Conservation (phyloP, 2,113 vertebrate genomes). For the Tonatia bakeri region DNA sequence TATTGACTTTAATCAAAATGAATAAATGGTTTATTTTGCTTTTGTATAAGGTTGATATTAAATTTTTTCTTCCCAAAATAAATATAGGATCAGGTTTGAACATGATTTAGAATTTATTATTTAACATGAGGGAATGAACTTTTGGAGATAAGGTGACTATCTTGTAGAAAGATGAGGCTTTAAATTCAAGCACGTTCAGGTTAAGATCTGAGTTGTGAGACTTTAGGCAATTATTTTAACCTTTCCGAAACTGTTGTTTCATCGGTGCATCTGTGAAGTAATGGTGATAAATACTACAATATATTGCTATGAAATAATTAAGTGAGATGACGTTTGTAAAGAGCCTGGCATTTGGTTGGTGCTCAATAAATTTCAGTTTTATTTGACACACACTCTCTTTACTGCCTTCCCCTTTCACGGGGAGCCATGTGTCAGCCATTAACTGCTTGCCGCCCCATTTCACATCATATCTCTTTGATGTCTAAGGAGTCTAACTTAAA, state of each 20-base stretch:
- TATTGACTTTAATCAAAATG: background rate
- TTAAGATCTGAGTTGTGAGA: background rate
- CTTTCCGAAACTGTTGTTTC: background rate
- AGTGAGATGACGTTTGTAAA: background rate
- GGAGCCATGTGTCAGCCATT: background rate
- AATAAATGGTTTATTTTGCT: background rate
- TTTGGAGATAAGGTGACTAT: background rate
- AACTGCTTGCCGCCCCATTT: background rate
- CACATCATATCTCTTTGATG: background rate
- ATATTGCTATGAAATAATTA: background rate
- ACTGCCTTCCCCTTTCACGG: background rate
- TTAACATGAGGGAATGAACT: background rate
- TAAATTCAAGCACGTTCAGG: background rate
- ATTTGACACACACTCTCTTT: background rate
- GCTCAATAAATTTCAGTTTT: conserved; percentile 10
- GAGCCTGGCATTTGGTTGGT: background rate
- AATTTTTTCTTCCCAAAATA: background rate
- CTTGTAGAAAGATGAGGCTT: background rate
- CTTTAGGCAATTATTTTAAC: background rate
- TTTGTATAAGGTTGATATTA: background rate
- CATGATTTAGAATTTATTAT: background rate
- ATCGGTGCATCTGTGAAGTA: background rate
- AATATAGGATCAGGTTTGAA: background rate
- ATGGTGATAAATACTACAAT: background rate
- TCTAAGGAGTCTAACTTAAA: background rate